Conservation (phyloP, 1,140 invertebrate genomes). For the Calliopsis andreniformis region DNA sequence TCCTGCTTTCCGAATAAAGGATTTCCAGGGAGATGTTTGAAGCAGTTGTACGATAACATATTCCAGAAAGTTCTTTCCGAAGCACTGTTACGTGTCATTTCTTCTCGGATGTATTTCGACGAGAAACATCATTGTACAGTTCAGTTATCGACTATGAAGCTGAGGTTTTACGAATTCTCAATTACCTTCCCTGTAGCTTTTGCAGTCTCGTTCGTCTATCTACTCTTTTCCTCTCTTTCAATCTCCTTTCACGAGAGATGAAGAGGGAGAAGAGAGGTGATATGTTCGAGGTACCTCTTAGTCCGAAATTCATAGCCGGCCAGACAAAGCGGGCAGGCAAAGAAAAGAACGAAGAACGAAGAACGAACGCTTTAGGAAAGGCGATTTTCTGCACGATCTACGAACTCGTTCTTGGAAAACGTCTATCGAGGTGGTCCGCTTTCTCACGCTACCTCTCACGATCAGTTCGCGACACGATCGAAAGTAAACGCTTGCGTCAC, state of each 20-base stretch:
- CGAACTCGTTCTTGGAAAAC: conserved; percentile 48
- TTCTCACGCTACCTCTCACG: conserved; percentile 25
- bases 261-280: no score
- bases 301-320: neutral
- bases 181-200: no score
- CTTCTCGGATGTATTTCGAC: no score
- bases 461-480: neutral
- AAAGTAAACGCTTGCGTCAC: conserved; percentile 20
- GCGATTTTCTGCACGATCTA: conserved; percentile 60
- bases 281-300: neutral
- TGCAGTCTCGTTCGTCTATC: no score
- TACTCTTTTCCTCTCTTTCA: no score
- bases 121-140: no score
- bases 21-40: conserved; percentile 18
- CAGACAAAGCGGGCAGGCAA: neutral
- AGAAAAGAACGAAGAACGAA: neutral
- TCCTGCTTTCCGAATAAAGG: conserved; percentile 12
- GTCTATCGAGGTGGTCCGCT: conserved; percentile 8
- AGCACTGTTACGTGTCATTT: no score
- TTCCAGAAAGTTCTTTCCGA: conserved; percentile 1
- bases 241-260: no score
- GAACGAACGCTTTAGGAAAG: no score
- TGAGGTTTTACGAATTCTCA: no score
- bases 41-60: neutral
- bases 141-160: no score